phyloP scores from a whole-genome alignment of 2,113 vertebrate genomes.

The Agelaius phoeniceus region DNA sequence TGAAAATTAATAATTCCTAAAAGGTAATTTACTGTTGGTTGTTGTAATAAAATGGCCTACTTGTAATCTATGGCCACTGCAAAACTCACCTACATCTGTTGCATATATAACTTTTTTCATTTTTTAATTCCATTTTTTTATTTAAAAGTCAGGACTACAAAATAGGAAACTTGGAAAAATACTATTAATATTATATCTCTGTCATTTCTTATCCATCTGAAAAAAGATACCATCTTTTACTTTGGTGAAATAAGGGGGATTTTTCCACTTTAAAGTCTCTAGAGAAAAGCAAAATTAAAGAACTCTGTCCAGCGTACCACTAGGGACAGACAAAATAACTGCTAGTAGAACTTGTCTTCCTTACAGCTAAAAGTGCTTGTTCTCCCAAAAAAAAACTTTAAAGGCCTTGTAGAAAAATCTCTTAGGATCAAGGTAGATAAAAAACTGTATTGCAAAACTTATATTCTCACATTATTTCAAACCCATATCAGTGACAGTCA shows the following conservation, averaged over 20 bases:
- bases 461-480: not conserved
- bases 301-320: not conserved
- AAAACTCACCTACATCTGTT: not conserved
- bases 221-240: not conserved
- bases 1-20: not conserved
- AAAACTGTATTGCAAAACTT: not conserved
- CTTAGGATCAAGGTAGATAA: not conserved
- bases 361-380: not conserved
- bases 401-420: not conserved
- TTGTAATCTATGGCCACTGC: not conserved
- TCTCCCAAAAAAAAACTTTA: not conserved
- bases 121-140: not conserved
- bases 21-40: not conserved
- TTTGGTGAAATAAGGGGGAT: not conserved
- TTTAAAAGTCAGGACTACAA: not conserved
- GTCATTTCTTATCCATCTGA: not conserved
- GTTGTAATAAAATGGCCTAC: not conserved
- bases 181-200: not conserved
- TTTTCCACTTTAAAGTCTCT: not conserved
- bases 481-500: not conserved
- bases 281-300: not conserved
- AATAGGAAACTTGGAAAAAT: not conserved
- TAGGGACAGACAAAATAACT: not conserved
- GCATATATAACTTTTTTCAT: rapidly evolving
- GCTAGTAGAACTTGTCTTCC: not conserved